phyloP scores from a whole-genome alignment of 2,113 vertebrate species.

The Bujurquina vittata region DNA sequence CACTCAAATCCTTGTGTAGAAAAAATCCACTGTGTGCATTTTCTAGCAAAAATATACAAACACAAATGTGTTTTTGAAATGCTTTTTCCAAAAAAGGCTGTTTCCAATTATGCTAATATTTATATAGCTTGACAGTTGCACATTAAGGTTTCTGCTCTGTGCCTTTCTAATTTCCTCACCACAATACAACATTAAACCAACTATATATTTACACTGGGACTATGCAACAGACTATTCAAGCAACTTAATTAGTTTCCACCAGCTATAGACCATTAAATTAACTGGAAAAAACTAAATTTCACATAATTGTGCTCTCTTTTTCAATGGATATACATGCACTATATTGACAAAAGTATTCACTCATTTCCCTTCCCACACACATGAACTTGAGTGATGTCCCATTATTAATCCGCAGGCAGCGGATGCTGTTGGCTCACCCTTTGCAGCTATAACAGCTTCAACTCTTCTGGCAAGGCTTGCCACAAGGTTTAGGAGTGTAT shows the following conservation, averaged over 20 bases:
- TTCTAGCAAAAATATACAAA: not conserved
- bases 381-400: too few relatives aligned
- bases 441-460: too few relatives aligned
- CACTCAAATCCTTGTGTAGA: not conserved
- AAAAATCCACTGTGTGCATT: not conserved
- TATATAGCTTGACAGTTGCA: conserved; percentile 10
- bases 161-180: conserved; percentile 3
- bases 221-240: not conserved
- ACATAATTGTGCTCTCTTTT: not conserved
- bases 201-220: conserved; percentile 3
- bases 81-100: not conserved
- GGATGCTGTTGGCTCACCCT: too few relatives aligned
- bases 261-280: conserved; percentile 8
- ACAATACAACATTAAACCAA: conserved; percentile 8
- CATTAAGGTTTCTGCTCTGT: conserved; percentile 12
- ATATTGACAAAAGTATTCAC: too few relatives aligned
- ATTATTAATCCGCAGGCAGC: too few relatives aligned
- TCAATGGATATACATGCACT: not conserved
- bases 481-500: too few relatives aligned
- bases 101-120: conserved; percentile 11
- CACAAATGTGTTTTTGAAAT: not conserved
- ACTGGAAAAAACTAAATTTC: not conserved
- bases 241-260: conserved; percentile 11
- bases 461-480: too few relatives aligned
- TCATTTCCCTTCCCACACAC: too few relatives aligned